Base-by-base conservation (phyloP, 2,113 vertebrate species). In the Holacanthus passer region DNA sequence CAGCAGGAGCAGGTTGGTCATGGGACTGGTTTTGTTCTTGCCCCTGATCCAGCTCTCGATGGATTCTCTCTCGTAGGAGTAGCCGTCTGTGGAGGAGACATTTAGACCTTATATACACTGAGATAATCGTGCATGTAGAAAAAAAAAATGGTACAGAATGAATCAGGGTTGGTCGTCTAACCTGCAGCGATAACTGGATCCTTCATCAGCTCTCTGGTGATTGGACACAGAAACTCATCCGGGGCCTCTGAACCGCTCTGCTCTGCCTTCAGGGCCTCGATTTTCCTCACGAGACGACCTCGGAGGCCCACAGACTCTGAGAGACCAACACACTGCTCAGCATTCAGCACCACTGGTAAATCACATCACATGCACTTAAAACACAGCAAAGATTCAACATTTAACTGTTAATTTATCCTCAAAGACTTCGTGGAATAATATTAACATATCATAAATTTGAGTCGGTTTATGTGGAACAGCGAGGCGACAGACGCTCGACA, bases 51-150 rank as follows among this genome's bases (percentile, higher is more conserved):
- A 99, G 3, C 92, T 95, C 91, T 98, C 96, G 11, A 99, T 96
- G n/a, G 97, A 97, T 53, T 95, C 96, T 29, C 95, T 94, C 91
- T 99, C 97, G 29, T 98, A 99, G 11, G 98, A 99, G 84, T 96
- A 99, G 7, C 97, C 97, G 85, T 98, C 98, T 99, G 81, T 85
- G 93, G 81, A 72, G 19, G 0, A 63, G 48, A 70, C 35, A 41
- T 31, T 43, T 14, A 22, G 22, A 35, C 4, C 32, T 50, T 2
- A 37, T 31, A 29, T 12, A 65, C 14, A 6, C 37, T 29, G 14
- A 82, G 8, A 45, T 22, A 16, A 52, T 55, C 0, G 12, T 24
- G 2, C 2, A 39, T 47, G 29, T 31, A 8, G 22, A 24, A n/a
- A 31, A 32, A 20, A 20, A 50, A 24, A 59, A 50, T n/a, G 24